phyloP scores from a whole-genome alignment of 2,797 vertebrate genomes.

The Chaenodraco wilsoni region DNA sequence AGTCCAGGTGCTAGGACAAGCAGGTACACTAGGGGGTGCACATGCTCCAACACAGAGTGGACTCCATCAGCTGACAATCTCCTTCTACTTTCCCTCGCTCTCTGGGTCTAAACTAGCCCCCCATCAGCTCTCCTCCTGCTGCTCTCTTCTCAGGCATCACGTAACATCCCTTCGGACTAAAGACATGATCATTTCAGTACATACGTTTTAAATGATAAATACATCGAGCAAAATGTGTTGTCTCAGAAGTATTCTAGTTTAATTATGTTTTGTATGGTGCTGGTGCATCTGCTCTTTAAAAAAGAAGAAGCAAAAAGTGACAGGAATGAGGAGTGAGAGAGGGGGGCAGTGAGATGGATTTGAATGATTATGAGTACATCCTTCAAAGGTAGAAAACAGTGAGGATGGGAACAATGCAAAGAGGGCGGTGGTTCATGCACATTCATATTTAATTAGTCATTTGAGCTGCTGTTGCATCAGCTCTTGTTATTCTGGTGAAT shows the following conservation, averaged over 20 bases:
- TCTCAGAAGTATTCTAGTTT: constrained; percentile 67
- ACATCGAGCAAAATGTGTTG: constrained; percentile 52
- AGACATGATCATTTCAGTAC: constrained; percentile 53
- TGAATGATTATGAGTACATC: constrained; percentile 51
- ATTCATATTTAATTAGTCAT: constrained; percentile 76
- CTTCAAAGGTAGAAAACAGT: constrained; percentile 42
- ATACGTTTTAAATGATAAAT: constrained; percentile 53
- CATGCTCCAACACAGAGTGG: constrained; percentile 54
- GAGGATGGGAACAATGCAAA: constrained; percentile 15
- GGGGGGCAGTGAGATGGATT: constrained; percentile 32
- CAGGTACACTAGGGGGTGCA: constrained; percentile 67
- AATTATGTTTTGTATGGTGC: constrained; percentile 45
- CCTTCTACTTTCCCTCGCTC: constrained; percentile 22
- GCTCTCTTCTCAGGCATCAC: constrained; percentile 22
- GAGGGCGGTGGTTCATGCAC: constrained; percentile 50
- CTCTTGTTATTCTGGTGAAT: constrained; percentile 39
- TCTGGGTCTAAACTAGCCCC: constrained; percentile 29
- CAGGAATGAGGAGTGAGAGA: constrained; percentile 56
- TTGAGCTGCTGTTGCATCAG: constrained; percentile 57
- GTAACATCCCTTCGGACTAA: constrained; percentile 17
- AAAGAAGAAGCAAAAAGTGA: constrained; percentile 55
- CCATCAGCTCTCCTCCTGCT: constrained; percentile 1
- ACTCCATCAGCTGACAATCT: constrained; percentile 37
- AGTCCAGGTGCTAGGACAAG: constrained; percentile 26
- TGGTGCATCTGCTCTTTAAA: constrained; percentile 67